phyloP scores from a whole-genome alignment of 1,140 invertebrate species.

The Platyscapa corneri region DNA sequence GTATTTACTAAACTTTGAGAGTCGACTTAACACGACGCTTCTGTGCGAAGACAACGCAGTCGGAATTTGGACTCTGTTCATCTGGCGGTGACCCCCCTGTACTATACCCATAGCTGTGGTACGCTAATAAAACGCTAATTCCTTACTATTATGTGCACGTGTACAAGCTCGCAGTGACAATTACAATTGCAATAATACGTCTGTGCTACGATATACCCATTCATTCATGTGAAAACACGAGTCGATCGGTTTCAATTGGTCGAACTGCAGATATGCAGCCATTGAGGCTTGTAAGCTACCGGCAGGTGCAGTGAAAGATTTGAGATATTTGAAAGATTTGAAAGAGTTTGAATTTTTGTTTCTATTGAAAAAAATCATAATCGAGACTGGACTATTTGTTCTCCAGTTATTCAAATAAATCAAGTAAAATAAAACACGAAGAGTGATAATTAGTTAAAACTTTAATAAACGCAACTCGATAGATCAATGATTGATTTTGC shows the following conservation, averaged over 20 bases:
- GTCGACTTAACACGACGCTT: slow-evolving; percentile 86
- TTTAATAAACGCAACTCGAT: too few species aligned
- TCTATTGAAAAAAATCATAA: too few species aligned
- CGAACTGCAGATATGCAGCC: neutral
- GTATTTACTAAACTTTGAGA: slow-evolving; percentile 85
- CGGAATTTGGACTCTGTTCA: slow-evolving; percentile 73
- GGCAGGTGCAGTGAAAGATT: neutral
- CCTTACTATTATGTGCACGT: slow-evolving; percentile 52
- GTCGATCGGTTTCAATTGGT: neutral
- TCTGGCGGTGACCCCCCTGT: slow-evolving; percentile 76
- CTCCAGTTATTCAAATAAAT: too few species aligned
- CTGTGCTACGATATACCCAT: neutral
- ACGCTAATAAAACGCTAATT: slow-evolving; percentile 55
- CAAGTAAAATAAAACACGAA: too few species aligned
- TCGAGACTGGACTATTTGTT: too few species aligned
- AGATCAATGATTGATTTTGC: too few species aligned
- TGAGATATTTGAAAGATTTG: too few species aligned
- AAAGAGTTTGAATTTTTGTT: too few species aligned
- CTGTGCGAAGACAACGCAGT: slow-evolving; percentile 81
- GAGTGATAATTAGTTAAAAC: too few species aligned
- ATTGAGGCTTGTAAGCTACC: neutral
- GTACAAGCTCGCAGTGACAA: neutral
- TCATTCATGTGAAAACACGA: neutral
- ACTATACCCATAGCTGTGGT: slow-evolving; percentile 76
- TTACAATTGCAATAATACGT: neutral